phyloP scores from a whole-genome alignment of 53 echinoderm and acorn worm species.

The Patiria pectinifera region DNA sequence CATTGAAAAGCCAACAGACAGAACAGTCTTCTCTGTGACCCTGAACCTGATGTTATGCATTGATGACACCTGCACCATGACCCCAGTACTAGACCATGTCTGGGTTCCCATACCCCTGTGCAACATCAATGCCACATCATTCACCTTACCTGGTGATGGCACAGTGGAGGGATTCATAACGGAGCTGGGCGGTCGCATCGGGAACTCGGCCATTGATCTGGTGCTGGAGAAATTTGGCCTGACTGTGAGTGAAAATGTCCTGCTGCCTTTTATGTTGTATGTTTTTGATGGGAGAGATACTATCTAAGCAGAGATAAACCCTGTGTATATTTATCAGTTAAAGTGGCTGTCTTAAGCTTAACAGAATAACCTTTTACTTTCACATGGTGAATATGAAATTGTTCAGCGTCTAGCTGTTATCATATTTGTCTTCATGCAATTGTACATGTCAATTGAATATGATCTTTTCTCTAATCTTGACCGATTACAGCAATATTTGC shows the following conservation, averaged over 20 bases:
- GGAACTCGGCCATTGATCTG: constrained; percentile 26
- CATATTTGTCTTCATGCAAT: background rate
- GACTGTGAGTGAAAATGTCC: background rate
- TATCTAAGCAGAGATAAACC: no score
- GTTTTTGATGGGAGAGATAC: background rate
- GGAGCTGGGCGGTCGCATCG: constrained; percentile 40
- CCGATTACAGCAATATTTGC: constrained; percentile 27
- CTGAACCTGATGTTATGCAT: constrained; percentile 38
- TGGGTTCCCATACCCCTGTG: constrained; percentile 42
- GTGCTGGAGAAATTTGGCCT: constrained; percentile 42
- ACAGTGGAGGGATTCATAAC: constrained; percentile 46
- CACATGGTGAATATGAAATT: no score
- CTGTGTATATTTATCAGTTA: no score
- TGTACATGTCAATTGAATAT: background rate
- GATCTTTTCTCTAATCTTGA: background rate
- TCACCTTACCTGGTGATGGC: constrained; percentile 58
- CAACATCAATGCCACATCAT: constrained; percentile 13
- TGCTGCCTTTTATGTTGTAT: background rate
- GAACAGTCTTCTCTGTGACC: constrained; percentile 14
- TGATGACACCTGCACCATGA: constrained; percentile 30
- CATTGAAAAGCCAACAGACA: constrained; percentile 4
- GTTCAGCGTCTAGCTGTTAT: background rate
- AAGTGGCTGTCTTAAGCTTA: no score
- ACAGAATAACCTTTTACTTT: no score
- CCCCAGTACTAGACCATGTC: constrained; percentile 20